Evolutionary conservation across 2,113 vertebrate genomes (phyloP).

Genomic region (Ictidomys tridecemlineatus): DNA sequence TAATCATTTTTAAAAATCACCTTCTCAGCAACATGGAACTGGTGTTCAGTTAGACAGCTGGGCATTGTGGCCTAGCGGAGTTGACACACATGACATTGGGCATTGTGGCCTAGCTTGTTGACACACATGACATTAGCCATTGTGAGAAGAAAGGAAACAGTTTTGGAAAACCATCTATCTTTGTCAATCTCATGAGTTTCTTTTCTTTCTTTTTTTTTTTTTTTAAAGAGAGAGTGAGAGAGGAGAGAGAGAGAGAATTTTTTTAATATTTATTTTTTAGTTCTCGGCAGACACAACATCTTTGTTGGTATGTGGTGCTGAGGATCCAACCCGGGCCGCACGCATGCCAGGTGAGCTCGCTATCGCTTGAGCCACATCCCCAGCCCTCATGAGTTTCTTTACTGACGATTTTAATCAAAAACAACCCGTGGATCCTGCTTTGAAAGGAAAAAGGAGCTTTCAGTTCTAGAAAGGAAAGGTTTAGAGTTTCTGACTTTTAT

Average conservation of each 20-base stretch:
- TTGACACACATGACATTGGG: background rate
- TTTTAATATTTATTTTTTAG: too few species aligned
- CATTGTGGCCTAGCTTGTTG: too few species aligned
- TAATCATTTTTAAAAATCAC: background rate
- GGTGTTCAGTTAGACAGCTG: background rate
- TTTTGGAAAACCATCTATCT: background rate
- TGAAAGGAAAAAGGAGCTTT: background rate
- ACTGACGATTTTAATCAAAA: background rate
- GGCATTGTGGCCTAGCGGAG: background rate
- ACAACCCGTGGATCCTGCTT: background rate
- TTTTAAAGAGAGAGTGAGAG: too few species aligned
- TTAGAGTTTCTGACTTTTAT: background rate
- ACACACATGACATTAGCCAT: background rate
- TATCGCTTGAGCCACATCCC: too few species aligned
- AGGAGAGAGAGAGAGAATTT: too few species aligned
- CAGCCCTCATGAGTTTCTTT: background rate
- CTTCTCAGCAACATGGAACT: background rate
- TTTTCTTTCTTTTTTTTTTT: too few species aligned
- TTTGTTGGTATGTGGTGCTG: too few species aligned
- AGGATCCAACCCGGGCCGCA: too few species aligned
- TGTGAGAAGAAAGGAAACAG: background rate
- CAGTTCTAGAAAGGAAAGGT: background rate
- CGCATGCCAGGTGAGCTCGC: too few species aligned
- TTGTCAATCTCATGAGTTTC: background rate
- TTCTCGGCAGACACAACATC: too few species aligned